Conservation (phyloP, 2,797 vertebrate species). For the Silurus lanzhouensis region DNA sequence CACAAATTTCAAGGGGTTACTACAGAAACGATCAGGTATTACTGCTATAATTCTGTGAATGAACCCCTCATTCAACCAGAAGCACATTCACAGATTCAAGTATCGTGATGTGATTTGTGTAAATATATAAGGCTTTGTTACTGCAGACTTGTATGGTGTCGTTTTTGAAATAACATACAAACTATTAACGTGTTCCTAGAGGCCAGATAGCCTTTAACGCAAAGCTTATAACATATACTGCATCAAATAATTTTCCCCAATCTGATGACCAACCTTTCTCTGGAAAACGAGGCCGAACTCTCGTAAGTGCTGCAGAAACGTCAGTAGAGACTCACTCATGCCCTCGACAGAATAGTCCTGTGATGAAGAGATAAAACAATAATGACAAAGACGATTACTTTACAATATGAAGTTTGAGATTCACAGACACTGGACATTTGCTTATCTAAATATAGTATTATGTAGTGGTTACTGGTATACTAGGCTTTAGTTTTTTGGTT, state of each 20-base stretch:
- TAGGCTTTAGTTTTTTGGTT: background rate
- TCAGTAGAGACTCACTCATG: constrained; percentile 90
- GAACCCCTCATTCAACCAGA: background rate
- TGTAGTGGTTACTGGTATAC: background rate
- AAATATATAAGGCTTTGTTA: background rate
- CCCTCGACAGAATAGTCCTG: constrained; percentile 95
- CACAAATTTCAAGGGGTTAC: background rate
- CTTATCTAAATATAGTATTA: background rate
- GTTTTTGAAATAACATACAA: background rate
- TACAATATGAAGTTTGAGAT: background rate
- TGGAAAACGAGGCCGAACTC: constrained; percentile 93
- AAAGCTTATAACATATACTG: background rate
- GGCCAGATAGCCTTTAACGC: background rate
- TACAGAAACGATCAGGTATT: background rate
- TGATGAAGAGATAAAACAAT: background rate
- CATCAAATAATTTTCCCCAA: background rate
- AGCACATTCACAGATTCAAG: background rate
- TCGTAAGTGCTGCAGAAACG: constrained; percentile 89
- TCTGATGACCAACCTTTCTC: constrained; percentile 79
- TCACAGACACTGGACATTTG: background rate
- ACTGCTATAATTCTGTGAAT: background rate
- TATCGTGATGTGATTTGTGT: background rate
- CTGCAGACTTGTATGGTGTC: background rate
- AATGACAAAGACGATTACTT: background rate
- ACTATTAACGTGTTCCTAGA: background rate